These are phyloP conservation scores for Oreochromis aureus DNA, from an alignment of 2,113 vertebrate genomes.

Conservation along the genomic window DNA sequence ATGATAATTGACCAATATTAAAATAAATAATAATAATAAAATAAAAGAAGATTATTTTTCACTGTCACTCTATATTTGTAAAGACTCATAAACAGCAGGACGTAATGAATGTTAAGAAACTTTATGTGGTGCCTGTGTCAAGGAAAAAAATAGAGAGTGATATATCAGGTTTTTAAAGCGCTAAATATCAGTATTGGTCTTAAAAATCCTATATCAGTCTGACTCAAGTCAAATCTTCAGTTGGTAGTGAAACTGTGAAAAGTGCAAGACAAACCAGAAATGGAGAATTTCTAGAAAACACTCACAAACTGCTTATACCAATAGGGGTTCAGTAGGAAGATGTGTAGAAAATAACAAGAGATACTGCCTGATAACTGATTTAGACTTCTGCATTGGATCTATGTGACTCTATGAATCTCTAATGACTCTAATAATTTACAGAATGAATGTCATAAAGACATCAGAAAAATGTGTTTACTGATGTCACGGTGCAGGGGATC, in stretches of 20 bases:
- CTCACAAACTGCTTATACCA: background rate
- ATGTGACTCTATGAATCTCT: background rate
- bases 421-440: background rate
- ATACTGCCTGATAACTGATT: background rate
- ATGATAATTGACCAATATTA: background rate
- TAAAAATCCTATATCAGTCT: background rate
- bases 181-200: background rate
- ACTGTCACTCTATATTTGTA: background rate
- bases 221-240: background rate
- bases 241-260: background rate
- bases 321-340: background rate
- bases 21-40: background rate
- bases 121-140: background rate
- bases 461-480: background rate
- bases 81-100: background rate
- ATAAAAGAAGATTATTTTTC: background rate
- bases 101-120: background rate
- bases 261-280: background rate
- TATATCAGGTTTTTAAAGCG: background rate
- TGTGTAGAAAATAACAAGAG: background rate
- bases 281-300: background rate
- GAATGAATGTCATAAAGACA: background rate
- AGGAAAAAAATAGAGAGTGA: background rate
- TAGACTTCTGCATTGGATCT: background rate
- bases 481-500: background rate